Conservation (phyloP, 2,888 invertebrate genomes). For the Saturnia pavonia region DNA sequence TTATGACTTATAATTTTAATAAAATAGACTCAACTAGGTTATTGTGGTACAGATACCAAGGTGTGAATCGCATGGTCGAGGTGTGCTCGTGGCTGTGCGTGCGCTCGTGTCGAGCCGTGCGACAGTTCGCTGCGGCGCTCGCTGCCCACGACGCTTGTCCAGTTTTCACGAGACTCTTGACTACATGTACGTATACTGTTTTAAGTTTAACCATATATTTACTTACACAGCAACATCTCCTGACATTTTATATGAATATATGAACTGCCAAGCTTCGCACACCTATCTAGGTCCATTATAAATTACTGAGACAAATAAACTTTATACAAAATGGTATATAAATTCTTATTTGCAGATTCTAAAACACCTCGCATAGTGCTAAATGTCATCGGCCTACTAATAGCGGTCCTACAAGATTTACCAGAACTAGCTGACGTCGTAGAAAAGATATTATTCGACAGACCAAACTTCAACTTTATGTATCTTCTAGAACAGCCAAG, state of each 20-base stretch:
- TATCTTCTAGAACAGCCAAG: constrained; percentile 81
- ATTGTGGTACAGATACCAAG: constrained; percentile 12
- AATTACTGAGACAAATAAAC: too few relatives aligned
- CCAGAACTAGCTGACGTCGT: constrained; percentile 90
- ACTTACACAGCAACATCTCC: too few relatives aligned
- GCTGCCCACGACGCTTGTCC: constrained; percentile 49
- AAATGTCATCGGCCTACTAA: constrained; percentile 87
- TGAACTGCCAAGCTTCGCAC: too few relatives aligned
- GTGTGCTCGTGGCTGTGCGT: constrained; percentile 73
- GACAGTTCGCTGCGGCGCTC: constrained; percentile 65
- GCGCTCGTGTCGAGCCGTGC: constrained; percentile 68
- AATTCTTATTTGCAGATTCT: constrained; percentile 61
- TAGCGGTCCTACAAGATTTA: constrained; percentile 86
- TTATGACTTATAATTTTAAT: too few relatives aligned
- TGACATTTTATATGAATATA: too few relatives aligned
- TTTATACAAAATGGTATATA: neutral
- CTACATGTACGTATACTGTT: constrained; percentile 43
- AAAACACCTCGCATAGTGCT: constrained; percentile 84
- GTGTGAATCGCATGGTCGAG: constrained; percentile 68
- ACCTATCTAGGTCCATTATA: too few relatives aligned
- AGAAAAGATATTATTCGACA: constrained; percentile 85
- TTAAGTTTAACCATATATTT: neutral
- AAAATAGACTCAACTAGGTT: neutral
- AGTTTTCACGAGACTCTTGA: constrained; percentile 57
- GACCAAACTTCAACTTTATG: constrained; percentile 75